A percentile compares a stretch with the other conserved stretches of the same genome.
phyloP scores from a whole-genome alignment of 1,140 invertebrate genomes.

The Halesus radiatus region DNA sequence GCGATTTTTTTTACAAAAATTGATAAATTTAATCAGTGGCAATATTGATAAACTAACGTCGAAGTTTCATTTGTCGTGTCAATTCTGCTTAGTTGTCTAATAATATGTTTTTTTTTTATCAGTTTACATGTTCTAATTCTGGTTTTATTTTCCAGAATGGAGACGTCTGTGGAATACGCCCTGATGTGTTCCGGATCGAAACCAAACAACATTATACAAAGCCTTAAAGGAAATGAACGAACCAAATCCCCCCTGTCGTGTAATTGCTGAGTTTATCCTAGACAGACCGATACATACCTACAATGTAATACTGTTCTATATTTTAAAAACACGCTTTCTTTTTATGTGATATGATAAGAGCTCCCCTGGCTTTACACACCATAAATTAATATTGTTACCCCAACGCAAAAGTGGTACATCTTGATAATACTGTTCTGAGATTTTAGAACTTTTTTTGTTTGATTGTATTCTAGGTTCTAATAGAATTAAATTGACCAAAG shows the following conservation, averaged over 20 bases:
- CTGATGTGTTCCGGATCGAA: slow-evolving; percentile 67
- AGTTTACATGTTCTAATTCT: not conserved
- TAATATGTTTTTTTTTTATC: not conserved
- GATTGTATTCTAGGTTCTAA: too few relatives aligned
- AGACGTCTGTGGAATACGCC: slow-evolving; percentile 68
- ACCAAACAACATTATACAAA: slow-evolving; percentile 64
- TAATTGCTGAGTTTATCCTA: slow-evolving; percentile 43
- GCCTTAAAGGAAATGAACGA: slow-evolving; percentile 56
- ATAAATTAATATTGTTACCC: too few relatives aligned
- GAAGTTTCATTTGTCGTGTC: not conserved
- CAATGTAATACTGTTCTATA: too few relatives aligned
- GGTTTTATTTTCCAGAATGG: slow-evolving; percentile 62
- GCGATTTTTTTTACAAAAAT: not conserved
- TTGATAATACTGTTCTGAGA: too few relatives aligned
- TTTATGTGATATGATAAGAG: too few relatives aligned
- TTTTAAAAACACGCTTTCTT: too few relatives aligned
- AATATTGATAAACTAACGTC: not conserved
- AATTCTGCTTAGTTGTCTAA: not conserved
- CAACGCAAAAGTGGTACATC: too few relatives aligned
- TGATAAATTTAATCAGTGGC: too few relatives aligned
- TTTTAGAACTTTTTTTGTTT: too few relatives aligned
- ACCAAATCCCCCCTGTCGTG: slow-evolving; percentile 44
- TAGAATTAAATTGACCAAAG: too few relatives aligned
- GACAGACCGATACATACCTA: too few relatives aligned
- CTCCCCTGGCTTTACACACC: too few relatives aligned